These are phyloP conservation scores for Amyelois transitella DNA, from an alignment of 1,140 invertebrate genomes.

Conservation along the genomic window DNA sequence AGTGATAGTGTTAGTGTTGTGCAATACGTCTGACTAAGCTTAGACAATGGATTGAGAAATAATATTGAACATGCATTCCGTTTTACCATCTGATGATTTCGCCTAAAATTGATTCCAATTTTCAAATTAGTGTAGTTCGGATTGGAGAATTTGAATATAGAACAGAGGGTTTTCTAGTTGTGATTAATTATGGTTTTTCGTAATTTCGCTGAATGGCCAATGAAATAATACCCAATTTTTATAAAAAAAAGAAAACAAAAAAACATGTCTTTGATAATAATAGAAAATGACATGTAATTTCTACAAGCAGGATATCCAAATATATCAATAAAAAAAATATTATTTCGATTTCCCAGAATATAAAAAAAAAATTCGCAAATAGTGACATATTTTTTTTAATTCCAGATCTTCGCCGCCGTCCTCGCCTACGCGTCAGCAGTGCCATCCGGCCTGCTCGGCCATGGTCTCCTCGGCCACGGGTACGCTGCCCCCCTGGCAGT, in stretches of 20 bases:
- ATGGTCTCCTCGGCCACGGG: conserved; percentile 25
- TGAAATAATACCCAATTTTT: too few relatives aligned
- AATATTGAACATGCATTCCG: neutral
- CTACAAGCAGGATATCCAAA: too few relatives aligned
- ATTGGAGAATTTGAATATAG: neutral
- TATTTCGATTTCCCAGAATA: too few relatives aligned
- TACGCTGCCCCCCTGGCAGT: conserved; percentile 32
- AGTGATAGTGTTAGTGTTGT: conserved; percentile 38
- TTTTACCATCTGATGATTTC: neutral
- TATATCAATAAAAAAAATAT: too few relatives aligned
- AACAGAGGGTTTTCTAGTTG: too few relatives aligned
- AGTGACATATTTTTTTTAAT: conserved; percentile 18
- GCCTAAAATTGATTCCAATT: neutral
- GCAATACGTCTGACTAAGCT: conserved; percentile 28
- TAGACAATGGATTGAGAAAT: conserved; percentile 13
- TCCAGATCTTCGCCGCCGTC: conserved; percentile 63
- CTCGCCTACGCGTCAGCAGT: conserved; percentile 64
- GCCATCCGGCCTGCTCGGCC: conserved; percentile 52
- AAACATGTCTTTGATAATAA: too few relatives aligned
- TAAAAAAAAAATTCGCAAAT: neutral
- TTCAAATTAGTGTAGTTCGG: neutral
- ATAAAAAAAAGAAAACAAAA: too few relatives aligned
- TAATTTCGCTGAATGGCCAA: too few relatives aligned
- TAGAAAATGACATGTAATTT: too few relatives aligned
- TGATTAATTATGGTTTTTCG: too few relatives aligned